These are phyloP conservation scores for Drosophila subsilvestris DNA, from an alignment of 2,888 invertebrate genomes.

Conservation along the genomic window DNA sequence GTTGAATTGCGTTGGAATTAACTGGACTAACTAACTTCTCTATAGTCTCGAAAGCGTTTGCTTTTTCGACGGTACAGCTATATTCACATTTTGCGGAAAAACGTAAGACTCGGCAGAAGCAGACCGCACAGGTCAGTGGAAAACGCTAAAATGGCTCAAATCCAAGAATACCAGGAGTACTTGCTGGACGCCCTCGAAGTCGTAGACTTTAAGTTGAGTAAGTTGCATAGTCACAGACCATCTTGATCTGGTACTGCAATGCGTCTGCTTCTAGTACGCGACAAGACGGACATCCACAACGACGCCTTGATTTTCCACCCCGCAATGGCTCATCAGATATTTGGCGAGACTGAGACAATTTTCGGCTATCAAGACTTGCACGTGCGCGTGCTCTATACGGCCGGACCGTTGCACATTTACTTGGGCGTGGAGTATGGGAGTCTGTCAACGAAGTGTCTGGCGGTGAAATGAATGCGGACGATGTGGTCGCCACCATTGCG, in stretches of 20 bases:
- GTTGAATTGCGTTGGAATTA: neutral
- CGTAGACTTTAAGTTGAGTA: conserved; percentile 83
- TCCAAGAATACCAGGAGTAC: conserved; percentile 80
- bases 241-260: neutral
- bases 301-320: conserved; percentile 89
- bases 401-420: conserved; percentile 92
- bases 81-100: conserved; percentile 56
- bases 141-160: conserved; percentile 72
- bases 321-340: conserved; percentile 96
- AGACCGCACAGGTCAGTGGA: neutral
- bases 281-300: conserved; percentile 88
- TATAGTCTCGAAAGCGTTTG: conserved; percentile 8
- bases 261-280: conserved; percentile 85
- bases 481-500: conserved; percentile 88
- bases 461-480: conserved; percentile 88
- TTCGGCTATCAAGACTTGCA: conserved; percentile 95
- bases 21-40: no score
- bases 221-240: conserved; percentile 34
- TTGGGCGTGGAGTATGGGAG: conserved; percentile 89
- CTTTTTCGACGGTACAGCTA: conserved; percentile 39
- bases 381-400: conserved; percentile 92
- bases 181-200: conserved; percentile 81
- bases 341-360: conserved; percentile 95
- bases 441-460: conserved; percentile 85
- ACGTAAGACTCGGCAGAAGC: conserved; percentile 41